phyloP scores from a whole-genome alignment of 2,888 invertebrate genomes.

The Chymomyza caudatula region DNA sequence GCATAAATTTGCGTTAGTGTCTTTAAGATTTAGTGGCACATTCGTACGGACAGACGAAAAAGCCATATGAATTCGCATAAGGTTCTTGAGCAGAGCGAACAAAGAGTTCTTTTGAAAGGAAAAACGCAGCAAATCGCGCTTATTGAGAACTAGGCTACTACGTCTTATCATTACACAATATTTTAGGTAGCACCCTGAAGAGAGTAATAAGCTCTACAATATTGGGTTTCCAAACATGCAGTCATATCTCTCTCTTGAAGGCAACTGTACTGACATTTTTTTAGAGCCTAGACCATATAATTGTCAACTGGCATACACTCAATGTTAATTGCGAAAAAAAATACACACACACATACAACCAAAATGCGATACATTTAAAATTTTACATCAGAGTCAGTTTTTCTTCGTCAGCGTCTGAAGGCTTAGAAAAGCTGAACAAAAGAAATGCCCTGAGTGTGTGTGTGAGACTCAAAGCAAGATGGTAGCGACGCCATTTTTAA shows the following conservation, averaged over 20 bases:
- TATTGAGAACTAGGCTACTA: no score
- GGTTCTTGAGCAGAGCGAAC: no score
- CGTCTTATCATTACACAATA: no score
- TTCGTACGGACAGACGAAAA: no score
- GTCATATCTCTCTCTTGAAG: neutral
- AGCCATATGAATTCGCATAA: no score
- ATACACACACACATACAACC: conserved; percentile 15
- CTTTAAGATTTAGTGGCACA: no score
- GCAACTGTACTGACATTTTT: neutral
- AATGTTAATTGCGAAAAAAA: conserved; percentile 51
- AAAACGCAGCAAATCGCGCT: no score
- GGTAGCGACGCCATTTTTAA: conserved; percentile 57
- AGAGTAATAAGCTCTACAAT: no score
- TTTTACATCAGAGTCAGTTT: neutral
- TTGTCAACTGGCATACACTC: conserved; percentile 30
- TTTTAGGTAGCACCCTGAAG: no score
- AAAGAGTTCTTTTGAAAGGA: no score
- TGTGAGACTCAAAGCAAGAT: neutral
- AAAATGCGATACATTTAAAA: conserved; percentile 5
- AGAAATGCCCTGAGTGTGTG: conserved; percentile 1
- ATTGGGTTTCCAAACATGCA: no score
- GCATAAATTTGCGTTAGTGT: no score
- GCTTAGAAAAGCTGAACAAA: conserved; percentile 21
- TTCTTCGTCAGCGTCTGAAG: neutral
- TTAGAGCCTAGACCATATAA: neutral